A percentile compares a stretch with the other conserved stretches of the same genome.
Evolutionary conservation across 1,140 invertebrate species (phyloP).

Genomic region (Drosophila pallidifrons): DNA sequence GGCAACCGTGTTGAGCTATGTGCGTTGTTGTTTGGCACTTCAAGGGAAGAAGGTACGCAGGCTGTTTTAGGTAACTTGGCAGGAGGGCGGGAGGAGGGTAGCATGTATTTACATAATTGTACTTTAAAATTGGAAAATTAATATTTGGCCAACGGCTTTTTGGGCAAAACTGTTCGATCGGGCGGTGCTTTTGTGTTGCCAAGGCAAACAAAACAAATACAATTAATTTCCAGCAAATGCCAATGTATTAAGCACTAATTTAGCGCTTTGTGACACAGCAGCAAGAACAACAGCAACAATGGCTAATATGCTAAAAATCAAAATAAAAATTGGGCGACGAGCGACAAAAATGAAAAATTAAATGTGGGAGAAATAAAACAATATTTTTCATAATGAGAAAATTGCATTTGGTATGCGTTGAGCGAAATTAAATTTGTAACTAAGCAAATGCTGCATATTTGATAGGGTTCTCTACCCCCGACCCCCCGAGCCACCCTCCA

Average conservation of each 20-base stretch:
- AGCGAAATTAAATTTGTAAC: constrained; percentile 77
- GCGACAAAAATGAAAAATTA: too few species aligned
- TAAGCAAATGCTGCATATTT: constrained; percentile 82
- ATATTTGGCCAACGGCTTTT: constrained; percentile 25
- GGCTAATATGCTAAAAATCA: neutral
- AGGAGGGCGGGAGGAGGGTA: neutral
- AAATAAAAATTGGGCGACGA: neutral
- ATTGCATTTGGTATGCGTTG: constrained; percentile 49
- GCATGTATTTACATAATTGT: constrained; percentile 18
- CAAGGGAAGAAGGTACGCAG: neutral
- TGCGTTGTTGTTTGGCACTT: neutral
- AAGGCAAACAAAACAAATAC: constrained; percentile 12
- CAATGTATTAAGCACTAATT: constrained; percentile 47
- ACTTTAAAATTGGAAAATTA: constrained; percentile 25
- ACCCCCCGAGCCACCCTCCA: too few species aligned
- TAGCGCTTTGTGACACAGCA: constrained; percentile 9
- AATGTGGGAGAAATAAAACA: neutral
- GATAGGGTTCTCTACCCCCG: constrained; percentile 48
- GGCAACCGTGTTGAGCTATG: constrained; percentile 16
- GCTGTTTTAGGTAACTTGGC: neutral
- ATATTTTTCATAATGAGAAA: constrained; percentile 44
- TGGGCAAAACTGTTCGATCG: constrained; percentile 3
- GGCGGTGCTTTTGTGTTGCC: neutral
- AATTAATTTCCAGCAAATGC: constrained; percentile 55
- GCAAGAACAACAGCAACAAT: constrained; percentile 1